Base-by-base conservation (phyloP, 2,113 vertebrate genomes). In the Mixornis gularis region DNA sequence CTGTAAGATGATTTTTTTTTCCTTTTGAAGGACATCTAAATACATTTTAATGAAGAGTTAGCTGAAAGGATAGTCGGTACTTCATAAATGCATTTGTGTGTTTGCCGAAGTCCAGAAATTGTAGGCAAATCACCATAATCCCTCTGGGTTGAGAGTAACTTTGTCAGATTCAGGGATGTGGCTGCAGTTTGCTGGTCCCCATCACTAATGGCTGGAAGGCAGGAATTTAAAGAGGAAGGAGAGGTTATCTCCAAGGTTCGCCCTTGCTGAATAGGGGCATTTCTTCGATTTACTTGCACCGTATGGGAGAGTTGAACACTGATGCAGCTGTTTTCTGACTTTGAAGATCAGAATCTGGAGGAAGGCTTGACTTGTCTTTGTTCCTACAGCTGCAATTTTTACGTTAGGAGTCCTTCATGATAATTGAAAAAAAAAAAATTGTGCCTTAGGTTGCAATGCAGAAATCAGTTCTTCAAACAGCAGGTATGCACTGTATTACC, bases 41-140 rank as follows among this genome's bases (percentile, higher is more conserved):
- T 92, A 87, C 85, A 85, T 96, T 96, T 97, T 97, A 96, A 97
- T 94, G 94, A 96, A 96, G 91, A 91, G 77, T 86, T 87, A 79
- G 85, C 89, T 58, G 70, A 94, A 94, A 94, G 91, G 84, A 84
- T 72, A 41, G 36, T 78, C 12, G 4, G 87, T 78, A 85, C 92
- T 93, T 93, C 93, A 84, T 74, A 87, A 95, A 81, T 55, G 65
- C 62, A 44, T 74, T 78, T 89, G 71, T 85, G 60, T 90, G 77
- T 87, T 96, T 81, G 52, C 27, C 65, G 46, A 56, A 95, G 84
- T 94, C 88, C 81, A 79, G 52, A 95, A 95, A 93, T 74, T 73
- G 72, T 10, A 83, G 82, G 65, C 71, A 74, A 93, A 89, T 44
- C 53, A 34, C 58, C 38, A 13, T 68, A 59, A 65, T 80, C 55